phyloP scores from a whole-genome alignment of 2,888 invertebrate species.

The Drosophila engyochracea region DNA sequence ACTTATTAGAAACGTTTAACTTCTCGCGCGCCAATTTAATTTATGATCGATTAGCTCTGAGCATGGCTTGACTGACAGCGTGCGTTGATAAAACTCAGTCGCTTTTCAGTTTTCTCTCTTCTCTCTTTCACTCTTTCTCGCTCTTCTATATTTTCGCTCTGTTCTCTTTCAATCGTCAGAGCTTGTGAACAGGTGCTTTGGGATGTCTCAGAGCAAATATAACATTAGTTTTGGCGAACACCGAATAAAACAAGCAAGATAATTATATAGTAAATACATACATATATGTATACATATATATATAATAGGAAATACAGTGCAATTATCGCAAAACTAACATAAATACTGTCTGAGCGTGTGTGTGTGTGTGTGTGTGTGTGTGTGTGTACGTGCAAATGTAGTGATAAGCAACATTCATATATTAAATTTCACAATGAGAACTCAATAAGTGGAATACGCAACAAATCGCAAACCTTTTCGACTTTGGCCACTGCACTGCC shows the following conservation, averaged over 20 bases:
- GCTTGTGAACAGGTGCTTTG: conserved; percentile 42
- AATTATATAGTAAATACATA: conserved; percentile 16
- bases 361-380: background rate
- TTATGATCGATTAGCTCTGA: conserved; percentile 1
- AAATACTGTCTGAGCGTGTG: conserved; percentile 11
- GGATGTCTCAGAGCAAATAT: conserved; percentile 19
- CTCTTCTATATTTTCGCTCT: background rate
- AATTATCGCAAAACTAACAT: conserved; percentile 43
- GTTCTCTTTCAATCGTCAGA: conserved; percentile 2
- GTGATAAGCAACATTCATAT: conserved; percentile 12
- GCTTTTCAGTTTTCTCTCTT: background rate
- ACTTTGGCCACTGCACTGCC: background rate
- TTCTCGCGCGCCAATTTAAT: background rate
- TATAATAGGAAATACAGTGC: conserved; percentile 28
- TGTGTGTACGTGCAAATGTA: background rate
- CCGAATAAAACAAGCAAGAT: conserved; percentile 16
- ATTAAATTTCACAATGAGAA: conserved; percentile 48
- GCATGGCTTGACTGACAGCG: conserved; percentile 17
- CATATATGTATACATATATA: background rate
- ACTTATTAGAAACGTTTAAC: background rate
- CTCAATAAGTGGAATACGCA: background rate
- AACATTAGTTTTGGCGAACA: conserved; percentile 17
- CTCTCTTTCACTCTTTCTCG: background rate
- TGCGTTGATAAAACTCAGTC: background rate
- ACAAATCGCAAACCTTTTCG: background rate